These are phyloP conservation scores for Bhutanitis thaidina DNA, from an alignment of 2,888 invertebrate species.

Conservation along the genomic window DNA sequence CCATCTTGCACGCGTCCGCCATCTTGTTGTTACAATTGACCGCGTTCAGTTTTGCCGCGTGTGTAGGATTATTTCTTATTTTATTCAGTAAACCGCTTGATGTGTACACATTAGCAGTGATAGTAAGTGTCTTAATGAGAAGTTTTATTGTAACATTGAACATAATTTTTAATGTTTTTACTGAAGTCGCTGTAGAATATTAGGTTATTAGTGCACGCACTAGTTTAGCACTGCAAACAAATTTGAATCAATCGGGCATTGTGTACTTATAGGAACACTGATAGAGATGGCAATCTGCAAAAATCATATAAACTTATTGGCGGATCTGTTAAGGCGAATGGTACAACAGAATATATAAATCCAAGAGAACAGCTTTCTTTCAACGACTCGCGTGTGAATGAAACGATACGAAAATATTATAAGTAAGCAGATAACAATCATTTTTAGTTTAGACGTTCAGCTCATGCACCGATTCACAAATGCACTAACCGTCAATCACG, in stretches of 20 bases:
- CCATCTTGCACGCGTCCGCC: slow-evolving; percentile 40
- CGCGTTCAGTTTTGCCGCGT: slow-evolving; percentile 37
- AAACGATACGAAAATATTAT: background rate
- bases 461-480: background rate
- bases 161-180: slow-evolving; percentile 52
- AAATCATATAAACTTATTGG: background rate
- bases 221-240: slow-evolving; percentile 3
- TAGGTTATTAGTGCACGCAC: slow-evolving; percentile 16
- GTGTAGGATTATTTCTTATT: slow-evolving; percentile 48
- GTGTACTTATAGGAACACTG: background rate
- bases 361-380: slow-evolving; percentile 23
- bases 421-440: background rate
- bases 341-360: slow-evolving; percentile 47
- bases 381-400: slow-evolving; percentile 4
- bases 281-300: background rate
- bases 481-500: background rate
- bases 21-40: slow-evolving; percentile 46
- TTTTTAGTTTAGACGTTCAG: slow-evolving; percentile 6
- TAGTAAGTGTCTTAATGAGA: slow-evolving; percentile 61
- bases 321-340: slow-evolving; percentile 47
- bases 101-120: slow-evolving; percentile 62
- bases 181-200: slow-evolving; percentile 35
- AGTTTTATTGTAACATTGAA: slow-evolving; percentile 54
- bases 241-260: background rate
- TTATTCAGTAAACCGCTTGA: slow-evolving; percentile 62